Evolutionary conservation across 1,140 invertebrate species (phyloP).

Genomic region (Panagrolaimus sp.): DNA sequence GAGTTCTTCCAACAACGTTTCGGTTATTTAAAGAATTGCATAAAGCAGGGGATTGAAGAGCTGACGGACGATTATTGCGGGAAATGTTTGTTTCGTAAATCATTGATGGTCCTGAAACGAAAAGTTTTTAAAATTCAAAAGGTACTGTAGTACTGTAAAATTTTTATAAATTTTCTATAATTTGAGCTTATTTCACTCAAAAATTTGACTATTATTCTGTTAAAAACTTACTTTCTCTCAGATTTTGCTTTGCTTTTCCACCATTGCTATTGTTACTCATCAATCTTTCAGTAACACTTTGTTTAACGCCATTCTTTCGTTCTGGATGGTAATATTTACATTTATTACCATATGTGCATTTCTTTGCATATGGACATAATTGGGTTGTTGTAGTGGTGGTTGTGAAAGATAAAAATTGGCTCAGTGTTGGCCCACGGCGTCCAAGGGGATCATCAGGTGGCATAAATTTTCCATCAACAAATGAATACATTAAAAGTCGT

Average conservation of each 20-base stretch:
- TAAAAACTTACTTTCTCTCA: conserved; percentile 29
- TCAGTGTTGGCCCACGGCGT: conserved; percentile 79
- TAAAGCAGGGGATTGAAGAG: conserved; percentile 2
- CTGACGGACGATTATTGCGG: conserved; percentile 3
- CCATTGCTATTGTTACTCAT: conserved; percentile 19
- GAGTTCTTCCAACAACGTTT: conserved; percentile 31
- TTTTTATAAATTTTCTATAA: too few species aligned
- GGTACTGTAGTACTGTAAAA: not conserved
- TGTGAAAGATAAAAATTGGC: conserved; percentile 74
- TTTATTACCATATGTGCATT: conserved; percentile 97
- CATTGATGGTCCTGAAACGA: conserved; percentile 29
- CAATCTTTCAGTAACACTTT: conserved; percentile 51
- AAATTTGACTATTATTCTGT: too few species aligned
- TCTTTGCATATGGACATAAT: conserved; percentile 88
- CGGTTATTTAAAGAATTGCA: conserved; percentile 18
- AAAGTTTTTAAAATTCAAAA: not conserved
- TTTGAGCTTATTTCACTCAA: too few species aligned
- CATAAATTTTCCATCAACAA: conserved; percentile 92
- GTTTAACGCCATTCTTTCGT: conserved; percentile 44
- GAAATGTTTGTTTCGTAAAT: conserved; percentile 8
- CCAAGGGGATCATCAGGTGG: conserved; percentile 92
- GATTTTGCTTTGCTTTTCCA: conserved; percentile 24
- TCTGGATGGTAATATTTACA: conserved; percentile 69
- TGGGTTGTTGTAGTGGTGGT: conserved; percentile 60
- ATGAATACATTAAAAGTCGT: conserved; percentile 86